Evolutionary conservation across 2,888 invertebrate genomes (phyloP).

Genomic region (Caenorhabditis afra): DNA sequence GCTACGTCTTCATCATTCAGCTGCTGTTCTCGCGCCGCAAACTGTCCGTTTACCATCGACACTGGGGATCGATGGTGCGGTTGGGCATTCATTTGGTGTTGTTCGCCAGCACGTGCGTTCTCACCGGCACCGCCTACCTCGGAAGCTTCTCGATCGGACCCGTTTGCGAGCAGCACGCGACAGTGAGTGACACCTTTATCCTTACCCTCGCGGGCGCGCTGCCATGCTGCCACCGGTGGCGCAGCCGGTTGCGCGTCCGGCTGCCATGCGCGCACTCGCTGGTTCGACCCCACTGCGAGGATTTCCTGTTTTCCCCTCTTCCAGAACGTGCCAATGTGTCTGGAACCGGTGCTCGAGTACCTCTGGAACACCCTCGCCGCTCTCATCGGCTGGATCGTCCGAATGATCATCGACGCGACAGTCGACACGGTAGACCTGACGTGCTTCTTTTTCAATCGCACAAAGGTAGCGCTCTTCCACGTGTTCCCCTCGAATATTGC

Average conservation of each 20-base stretch:
- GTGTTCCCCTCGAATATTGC: slow-evolving; percentile 6
- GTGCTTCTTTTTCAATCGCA: slow-evolving; percentile 8
- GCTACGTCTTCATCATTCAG: slow-evolving; percentile 51
- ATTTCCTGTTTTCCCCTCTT: too few species aligned
- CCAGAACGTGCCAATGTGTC: slow-evolving; percentile 45
- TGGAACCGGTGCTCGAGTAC: slow-evolving; percentile 61
- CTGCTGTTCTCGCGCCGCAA: slow-evolving; percentile 44
- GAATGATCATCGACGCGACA: slow-evolving; percentile 68
- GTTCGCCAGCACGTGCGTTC: slow-evolving; percentile 46
- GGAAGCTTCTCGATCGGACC: slow-evolving; percentile 43
- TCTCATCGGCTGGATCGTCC: slow-evolving; percentile 64
- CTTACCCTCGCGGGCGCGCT: too few species aligned
- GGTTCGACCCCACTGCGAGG: too few species aligned
- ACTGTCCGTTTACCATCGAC: slow-evolving; percentile 38
- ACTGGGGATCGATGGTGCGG: slow-evolving; percentile 51
- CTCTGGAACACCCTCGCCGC: slow-evolving; percentile 63
- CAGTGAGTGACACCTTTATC: slow-evolving; percentile 4
- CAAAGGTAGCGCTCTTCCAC: slow-evolving; percentile 8
- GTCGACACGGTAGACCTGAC: slow-evolving; percentile 63
- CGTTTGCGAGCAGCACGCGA: slow-evolving; percentile 39
- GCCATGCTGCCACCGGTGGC: too few species aligned
- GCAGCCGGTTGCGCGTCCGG: too few species aligned
- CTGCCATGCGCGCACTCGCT: too few species aligned
- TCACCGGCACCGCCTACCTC: slow-evolving; percentile 49
- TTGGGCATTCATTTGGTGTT: slow-evolving; percentile 53